Base-by-base conservation (phyloP, 2,888 invertebrate genomes). In the Epicampocera succincta region DNA sequence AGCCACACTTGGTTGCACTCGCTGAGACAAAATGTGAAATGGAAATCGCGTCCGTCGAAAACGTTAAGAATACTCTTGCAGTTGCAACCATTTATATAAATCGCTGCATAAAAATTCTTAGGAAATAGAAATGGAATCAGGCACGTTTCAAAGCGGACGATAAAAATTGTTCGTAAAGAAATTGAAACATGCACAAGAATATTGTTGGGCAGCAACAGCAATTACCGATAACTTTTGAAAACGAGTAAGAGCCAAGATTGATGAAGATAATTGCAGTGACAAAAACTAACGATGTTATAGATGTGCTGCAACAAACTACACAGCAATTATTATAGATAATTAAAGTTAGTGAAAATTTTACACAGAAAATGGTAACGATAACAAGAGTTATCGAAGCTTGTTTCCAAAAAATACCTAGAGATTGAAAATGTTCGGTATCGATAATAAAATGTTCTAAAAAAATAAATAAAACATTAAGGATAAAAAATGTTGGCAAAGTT, bases 1-100 rank as follows among this genome's bases (percentile, higher is more conserved):
- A 73, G 52, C 82, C 82, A 82, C 82, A 78, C 78, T 82, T 78
- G 78, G 72, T 52, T 52, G 61, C 46, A 79, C 66, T 66, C 52
- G 29, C 19, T 44, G 8, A 33, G 33, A 33, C 33, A 33, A 33
- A 38, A 40, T 12, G 2, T 12, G 17, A 15, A 12, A 12, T 9
- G 3, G 11, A 19, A 50, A 5, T 1, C 19, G 5, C 25, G 8
- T 3, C 25, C n/a, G n/a, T 8, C 25, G 13, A 52, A 52, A 52
- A 52, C 11, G n/a, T 56, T 68, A 9, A 5, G 40, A 65, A 66
- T 50, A 33, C 8, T 66, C 46, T 66, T 66, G n/a, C 12, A 60
- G 52, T 61, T 68, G 68, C 68, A 68, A 76, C 52, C 75, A 68
- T 11, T 44, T 61, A 74, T 60, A 68, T 68, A 76, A 61, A 76